These are phyloP conservation scores for Pandemis cinnamomeana DNA, from an alignment of 2,888 invertebrate genomes.

Conservation along the genomic window DNA sequence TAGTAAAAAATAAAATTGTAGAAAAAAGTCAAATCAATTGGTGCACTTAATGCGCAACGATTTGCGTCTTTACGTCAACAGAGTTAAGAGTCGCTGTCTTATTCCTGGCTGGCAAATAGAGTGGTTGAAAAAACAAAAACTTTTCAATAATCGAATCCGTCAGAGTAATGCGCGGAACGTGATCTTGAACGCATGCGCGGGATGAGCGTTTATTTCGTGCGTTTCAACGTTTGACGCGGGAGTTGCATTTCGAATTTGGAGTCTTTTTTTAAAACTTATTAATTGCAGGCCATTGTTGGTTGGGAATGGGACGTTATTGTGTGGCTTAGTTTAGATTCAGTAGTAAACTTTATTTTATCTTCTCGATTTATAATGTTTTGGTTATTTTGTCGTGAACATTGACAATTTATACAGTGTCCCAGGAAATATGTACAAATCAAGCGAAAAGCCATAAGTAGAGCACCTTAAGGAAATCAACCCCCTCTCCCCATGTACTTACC, in stretches of 20 bases:
- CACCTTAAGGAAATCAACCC: too few relatives aligned
- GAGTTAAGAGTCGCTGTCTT: not conserved
- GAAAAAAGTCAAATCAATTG: not conserved
- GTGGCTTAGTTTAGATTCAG: slow-evolving; percentile 11
- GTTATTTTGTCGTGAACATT: not conserved
- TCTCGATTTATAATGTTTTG: not conserved
- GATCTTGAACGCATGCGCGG: slow-evolving; percentile 66
- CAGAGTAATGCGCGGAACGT: slow-evolving; percentile 79
- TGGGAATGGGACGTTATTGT: slow-evolving; percentile 52
- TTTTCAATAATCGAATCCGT: slow-evolving; percentile 67
- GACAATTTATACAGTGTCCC: not conserved
- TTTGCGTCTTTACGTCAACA: not conserved
- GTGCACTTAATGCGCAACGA: not conserved
- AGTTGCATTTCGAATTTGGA: slow-evolving; percentile 40
- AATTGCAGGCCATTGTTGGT: slow-evolving; percentile 72
- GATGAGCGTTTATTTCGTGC: slow-evolving; percentile 73
- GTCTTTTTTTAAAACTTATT: slow-evolving; percentile 56
- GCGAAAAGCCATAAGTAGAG: too few relatives aligned
- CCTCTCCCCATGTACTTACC: too few relatives aligned
- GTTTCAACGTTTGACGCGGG: slow-evolving; percentile 52
- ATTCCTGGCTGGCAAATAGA: slow-evolving; percentile 4
- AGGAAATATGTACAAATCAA: too few relatives aligned
- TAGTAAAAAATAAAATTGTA: slow-evolving; percentile 1
- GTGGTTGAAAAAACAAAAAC: slow-evolving; percentile 33
- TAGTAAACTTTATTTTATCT: slow-evolving; percentile 27